Base-by-base conservation (phyloP, 2,888 invertebrate species). In the Cosmia pyralina region DNA sequence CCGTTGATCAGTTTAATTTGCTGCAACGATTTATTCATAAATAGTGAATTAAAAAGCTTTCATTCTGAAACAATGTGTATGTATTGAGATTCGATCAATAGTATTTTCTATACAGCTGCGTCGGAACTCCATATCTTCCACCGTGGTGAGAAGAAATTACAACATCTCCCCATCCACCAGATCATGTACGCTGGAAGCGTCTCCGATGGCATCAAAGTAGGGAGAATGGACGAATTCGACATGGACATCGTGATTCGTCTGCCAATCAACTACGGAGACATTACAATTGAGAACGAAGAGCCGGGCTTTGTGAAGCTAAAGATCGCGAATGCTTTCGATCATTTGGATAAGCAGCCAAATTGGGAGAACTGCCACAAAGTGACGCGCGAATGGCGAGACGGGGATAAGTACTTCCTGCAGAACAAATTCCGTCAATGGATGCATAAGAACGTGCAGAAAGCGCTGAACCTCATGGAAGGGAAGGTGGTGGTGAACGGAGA, bases 141-240 rank as follows among this genome's bases (percentile, higher is more conserved):
- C 10, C 1, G 8, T 41, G 6, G 13, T 53, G 3, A 52, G 34
- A 17, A 52, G 17, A 59, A 46, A 58, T 65, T 44, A 68, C 48
- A 63, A 28, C 6, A 58, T 41, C 3, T 69, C 0, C 17, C 19
- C 19, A n/a, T 57, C 46, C 75, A 57, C 7, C 82, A 93, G 88
- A 91, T 92, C 2, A 92, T 95, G 75, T 97, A 94, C 80, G 97
- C 96, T 0, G 97, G 97, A 17, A 97, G 97, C 85, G 97, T 94
- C 55, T 97, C 96, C 77, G 97, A 97, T 85, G 94, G 95, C n/a
- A 94, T 97, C 46, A 97, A 97, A 89, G 95, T 97, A 0, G 95
- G 96, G 4, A 94, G 95, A 72, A 96, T 97, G 28, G 96, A 97
- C 77, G 97, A 97, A 85, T 97, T 96, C 82, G 97, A 97, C 85